Evolutionary conservation across 2,797 vertebrate species (phyloP), one percentile per base, ranked within the genome.

Genomic region (Gobio occitaniae): DNA sequence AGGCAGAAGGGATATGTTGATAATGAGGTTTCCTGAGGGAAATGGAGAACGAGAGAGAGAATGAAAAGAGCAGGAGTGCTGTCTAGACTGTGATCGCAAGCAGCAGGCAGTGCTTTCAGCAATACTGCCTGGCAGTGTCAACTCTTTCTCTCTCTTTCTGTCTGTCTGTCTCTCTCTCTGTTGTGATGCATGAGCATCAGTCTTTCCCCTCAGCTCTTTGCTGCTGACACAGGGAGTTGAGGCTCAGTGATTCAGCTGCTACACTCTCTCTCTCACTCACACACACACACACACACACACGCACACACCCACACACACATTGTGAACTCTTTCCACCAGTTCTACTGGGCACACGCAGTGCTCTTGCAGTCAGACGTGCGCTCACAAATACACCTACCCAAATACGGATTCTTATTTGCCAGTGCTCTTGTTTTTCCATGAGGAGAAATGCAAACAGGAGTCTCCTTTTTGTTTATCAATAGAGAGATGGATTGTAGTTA

Each of bases 11-110:
- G 88, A 91, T 75, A 25, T 83, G 90, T 92, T 89, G 92, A 90
- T 92, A 91, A 88, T 91, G 92, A 93, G 85, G 47, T 88, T 89
- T 89, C 87, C 86, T 86, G 84, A 91, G 90, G 89, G 90, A 87
- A 86, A 86, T 89, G 50, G 88, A 84, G 54, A 61, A 78, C 29
- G 25, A 78, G 91, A 92, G 91, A 89, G 90, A 76, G 84, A 79
- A 92, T 92, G 93, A 93, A 92, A 93, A 93, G 94, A 91, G 56
- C 76, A 75, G 13, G 66, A 91, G 88, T 92, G 89, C 88, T 88
- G 71, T 77, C 52, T 81, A 70, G 75, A 72, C 52, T 71, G 25
- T 79, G 76, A 84, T 78, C 54, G 29, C 66, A 72, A 71, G 76
- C 87, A 75, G 76, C 63, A 85, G 80, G 76, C 85, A 69, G 59